Evolutionary conservation across 2,888 invertebrate genomes (phyloP).

Genomic region (Erynnis tages): DNA sequence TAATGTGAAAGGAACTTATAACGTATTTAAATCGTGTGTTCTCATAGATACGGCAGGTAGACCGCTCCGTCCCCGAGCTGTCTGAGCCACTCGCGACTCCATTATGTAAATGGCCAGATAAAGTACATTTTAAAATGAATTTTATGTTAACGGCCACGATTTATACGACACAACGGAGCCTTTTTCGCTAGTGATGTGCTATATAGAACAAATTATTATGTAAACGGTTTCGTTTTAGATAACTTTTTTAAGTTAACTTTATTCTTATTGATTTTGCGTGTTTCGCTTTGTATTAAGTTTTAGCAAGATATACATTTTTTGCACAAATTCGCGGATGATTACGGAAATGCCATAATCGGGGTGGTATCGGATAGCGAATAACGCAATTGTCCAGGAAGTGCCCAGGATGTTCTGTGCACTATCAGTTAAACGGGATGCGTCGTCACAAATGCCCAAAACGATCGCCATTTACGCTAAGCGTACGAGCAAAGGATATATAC

Average conservation of each 20-base stretch:
- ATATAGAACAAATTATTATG: constrained; percentile 7
- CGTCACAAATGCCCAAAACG: constrained; percentile 45
- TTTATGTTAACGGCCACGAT: constrained; percentile 54
- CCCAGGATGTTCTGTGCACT: constrained; percentile 49
- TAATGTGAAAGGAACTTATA: constrained; percentile 25
- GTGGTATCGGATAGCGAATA: constrained; percentile 39
- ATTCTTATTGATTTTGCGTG: not conserved
- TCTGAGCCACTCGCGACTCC: constrained; percentile 53
- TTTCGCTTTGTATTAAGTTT: too few relatives aligned
- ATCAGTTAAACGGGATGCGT: constrained; percentile 62
- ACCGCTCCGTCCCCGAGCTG: constrained; percentile 61
- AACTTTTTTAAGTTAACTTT: too few relatives aligned
- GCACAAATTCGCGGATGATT: too few relatives aligned
- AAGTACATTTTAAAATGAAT: constrained; percentile 62
- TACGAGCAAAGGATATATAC: too few relatives aligned
- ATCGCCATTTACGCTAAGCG: constrained; percentile 25
- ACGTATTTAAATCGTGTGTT: constrained; percentile 45
- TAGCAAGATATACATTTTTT: too few relatives aligned
- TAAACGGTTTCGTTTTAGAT: not conserved
- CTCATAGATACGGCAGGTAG: constrained; percentile 37
- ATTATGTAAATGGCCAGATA: constrained; percentile 74
- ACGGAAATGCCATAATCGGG: too few relatives aligned
- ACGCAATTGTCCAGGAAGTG: constrained; percentile 64
- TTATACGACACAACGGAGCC: constrained; percentile 51
- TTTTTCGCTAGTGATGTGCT: constrained; percentile 38